Evolutionary conservation across 2,113 vertebrate species (phyloP).

Genomic region (Prionailurus bengalensis): DNA sequence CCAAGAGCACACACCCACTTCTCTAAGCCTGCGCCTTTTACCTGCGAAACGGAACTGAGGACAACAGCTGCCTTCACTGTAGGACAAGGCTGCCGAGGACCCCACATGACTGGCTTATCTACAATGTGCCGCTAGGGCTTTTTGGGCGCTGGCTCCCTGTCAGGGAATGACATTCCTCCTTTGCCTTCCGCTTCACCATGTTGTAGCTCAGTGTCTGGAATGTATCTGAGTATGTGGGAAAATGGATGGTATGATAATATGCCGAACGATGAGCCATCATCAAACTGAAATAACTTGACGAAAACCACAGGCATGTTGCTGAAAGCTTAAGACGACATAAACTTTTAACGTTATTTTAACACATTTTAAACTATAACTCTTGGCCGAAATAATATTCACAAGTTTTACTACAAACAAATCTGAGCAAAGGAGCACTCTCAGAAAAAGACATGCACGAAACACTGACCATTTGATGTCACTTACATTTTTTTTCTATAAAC

Average conservation of each 20-base stretch:
- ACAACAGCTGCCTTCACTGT: background rate
- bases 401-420: background rate
- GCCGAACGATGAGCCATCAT: background rate
- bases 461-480: constrained; percentile 64
- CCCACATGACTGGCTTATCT: background rate
- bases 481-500: constrained; percentile 92
- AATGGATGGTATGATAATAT: background rate
- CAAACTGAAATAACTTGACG: background rate
- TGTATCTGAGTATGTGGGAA: background rate
- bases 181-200: too few species aligned
- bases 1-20: background rate
- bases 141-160: background rate
- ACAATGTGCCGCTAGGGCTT: background rate
- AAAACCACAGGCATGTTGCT: background rate
- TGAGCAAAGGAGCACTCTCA: background rate
- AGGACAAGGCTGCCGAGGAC: background rate
- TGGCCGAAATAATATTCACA: background rate
- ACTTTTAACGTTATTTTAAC: background rate
- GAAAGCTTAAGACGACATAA: background rate
- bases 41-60: background rate
- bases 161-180: background rate
- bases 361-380: background rate
- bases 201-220: background rate
- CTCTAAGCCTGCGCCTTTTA: background rate
- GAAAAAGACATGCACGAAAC: background rate